Evolutionary conservation across 2,113 vertebrate genomes (phyloP), one percentile per base, ranked within the genome.

Genomic region (Alligator mississippiensis): DNA sequence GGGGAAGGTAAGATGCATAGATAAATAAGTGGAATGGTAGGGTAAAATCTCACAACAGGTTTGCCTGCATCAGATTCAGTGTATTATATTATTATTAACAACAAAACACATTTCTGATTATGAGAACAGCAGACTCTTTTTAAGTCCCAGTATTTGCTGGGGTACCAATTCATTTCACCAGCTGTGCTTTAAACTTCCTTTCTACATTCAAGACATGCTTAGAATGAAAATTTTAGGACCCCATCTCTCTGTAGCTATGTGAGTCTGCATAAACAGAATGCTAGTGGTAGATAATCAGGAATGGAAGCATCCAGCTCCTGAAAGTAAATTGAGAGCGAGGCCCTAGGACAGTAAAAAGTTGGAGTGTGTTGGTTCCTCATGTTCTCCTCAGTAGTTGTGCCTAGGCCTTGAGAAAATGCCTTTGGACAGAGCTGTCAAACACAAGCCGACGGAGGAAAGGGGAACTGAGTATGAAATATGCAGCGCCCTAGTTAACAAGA

Each of bases 371-470:
- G 11, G 19, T 47, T 38, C 34, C 34, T 22, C 13, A 17, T 15
- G 47, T 47, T 22, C 21, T 13, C 12, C 34, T 25, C 34, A 74
- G 24, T 47, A 13, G 28, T 21, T 87, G 8, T 5, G 10, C 22
- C 4, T 60, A 27, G 24, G 25, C 57, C 3, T 34, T 30, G n/a
- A 0, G 6, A 64, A 77, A 80, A 82, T 1, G 0, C 27, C 24
- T 47, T 80, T 0, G 1, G 77, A 55, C 2, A 19, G 70, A 75
- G 25, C 3, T 78, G 34, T 54, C 76, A 82, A 11, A 30, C 74
- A 74, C 34, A 17, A 64, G 27, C 15, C 15, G 47, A 15, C 47
- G 9, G 55, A 92, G 57, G 75, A 80, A 70, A 16, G 64, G 82
- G 5, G 47, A 64, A 74, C 80, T 27, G 0, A 77, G 2, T 64